Conservation (phyloP, 2,888 invertebrate species). For the Eugnorisma glareosa region DNA sequence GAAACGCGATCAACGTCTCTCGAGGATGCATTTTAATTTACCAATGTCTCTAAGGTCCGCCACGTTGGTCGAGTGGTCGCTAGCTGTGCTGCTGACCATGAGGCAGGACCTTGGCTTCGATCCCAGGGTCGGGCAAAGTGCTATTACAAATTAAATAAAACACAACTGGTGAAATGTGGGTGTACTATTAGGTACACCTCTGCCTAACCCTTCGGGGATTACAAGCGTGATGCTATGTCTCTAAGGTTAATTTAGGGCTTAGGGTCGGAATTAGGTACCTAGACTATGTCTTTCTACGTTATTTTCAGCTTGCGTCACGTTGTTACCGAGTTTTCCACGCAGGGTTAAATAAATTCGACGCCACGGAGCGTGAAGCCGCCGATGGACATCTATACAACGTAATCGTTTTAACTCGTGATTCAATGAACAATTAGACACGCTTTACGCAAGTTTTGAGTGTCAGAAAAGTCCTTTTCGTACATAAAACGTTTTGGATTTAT, state of each 20-base stretch:
- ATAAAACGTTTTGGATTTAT: constrained; percentile 6
- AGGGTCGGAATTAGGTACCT: background rate
- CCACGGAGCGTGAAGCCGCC: background rate
- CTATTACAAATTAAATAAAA: too few relatives aligned
- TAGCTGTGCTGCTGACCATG: too few relatives aligned
- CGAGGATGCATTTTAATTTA: too few relatives aligned
- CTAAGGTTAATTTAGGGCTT: background rate
- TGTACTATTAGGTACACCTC: too few relatives aligned
- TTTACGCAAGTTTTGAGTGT: background rate
- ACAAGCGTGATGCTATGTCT: background rate
- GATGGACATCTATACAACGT: constrained; percentile 1
- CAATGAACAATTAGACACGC: constrained; percentile 20
- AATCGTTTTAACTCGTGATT: constrained; percentile 12
- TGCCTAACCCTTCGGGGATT: too few relatives aligned
- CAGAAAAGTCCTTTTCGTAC: constrained; percentile 7
- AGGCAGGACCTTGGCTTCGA: too few relatives aligned
- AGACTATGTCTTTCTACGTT: background rate
- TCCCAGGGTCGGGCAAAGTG: too few relatives aligned
- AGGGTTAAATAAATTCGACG: constrained; percentile 3
- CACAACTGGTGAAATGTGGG: too few relatives aligned
- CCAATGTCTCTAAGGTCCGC: too few relatives aligned
- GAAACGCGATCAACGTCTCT: background rate
- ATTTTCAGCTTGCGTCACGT: background rate
- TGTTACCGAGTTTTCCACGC: background rate
- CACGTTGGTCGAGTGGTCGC: too few relatives aligned